A percentile compares a stretch with the other conserved stretches of the same genome.
phyloP scores from a whole-genome alignment of 2,113 vertebrate genomes.

The Pomatorhinus ruficollis region DNA sequence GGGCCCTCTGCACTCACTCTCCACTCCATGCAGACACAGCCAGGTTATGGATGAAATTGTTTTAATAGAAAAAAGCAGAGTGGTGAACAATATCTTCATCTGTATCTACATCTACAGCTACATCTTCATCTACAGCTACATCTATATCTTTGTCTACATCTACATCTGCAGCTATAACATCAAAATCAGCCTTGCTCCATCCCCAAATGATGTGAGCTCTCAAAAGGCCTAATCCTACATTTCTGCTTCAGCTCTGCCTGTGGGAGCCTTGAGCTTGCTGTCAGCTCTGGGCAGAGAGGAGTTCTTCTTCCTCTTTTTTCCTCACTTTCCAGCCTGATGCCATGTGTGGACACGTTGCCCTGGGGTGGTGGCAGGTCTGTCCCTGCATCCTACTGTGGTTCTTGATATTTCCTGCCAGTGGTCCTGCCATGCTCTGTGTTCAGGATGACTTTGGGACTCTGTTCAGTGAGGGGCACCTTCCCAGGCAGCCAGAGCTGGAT shows the following conservation, averaged over 20 bases:
- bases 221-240: not conserved
- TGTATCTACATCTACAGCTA: too few species aligned
- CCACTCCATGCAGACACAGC: not conserved
- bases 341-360: not conserved
- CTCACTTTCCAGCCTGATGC: not conserved
- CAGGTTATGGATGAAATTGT: not conserved
- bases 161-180: not conserved
- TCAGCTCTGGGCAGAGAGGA: not conserved
- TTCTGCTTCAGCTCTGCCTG: not conserved
- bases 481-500: not conserved
- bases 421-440: not conserved
- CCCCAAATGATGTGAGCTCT: fast-evolving
- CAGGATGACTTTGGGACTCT: not conserved
- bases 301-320: not conserved
- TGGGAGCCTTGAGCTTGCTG: not conserved
- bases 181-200: fast-evolving
- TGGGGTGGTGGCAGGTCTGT: not conserved
- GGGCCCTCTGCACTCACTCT: not conserved
- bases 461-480: slow-evolving; percentile 11
- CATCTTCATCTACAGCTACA: too few species aligned
- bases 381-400: not conserved
- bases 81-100: not conserved
- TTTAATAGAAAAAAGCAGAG: not conserved
- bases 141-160: too few species aligned
- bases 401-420: not conserved